phyloP scores from a whole-genome alignment of 1,140 invertebrate genomes.

The Drosophila simulans region DNA sequence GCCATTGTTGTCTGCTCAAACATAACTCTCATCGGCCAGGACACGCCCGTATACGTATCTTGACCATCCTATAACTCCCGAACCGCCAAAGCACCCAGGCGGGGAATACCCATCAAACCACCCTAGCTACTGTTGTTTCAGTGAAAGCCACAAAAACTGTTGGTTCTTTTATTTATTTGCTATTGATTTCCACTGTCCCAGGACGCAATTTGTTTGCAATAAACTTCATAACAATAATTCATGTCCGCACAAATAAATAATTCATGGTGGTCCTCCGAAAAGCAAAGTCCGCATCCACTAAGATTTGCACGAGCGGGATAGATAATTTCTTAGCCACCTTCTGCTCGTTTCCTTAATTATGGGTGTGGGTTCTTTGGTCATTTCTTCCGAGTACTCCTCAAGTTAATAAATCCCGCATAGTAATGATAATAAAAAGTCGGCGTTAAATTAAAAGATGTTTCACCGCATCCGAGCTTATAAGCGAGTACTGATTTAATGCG shows the following conservation, averaged over 20 bases:
- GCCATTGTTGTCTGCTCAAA: conserved; percentile 41
- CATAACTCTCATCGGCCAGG: conserved; percentile 31
- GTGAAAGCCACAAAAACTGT: conserved; percentile 79
- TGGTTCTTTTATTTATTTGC: conserved; percentile 83
- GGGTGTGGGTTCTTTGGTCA: background rate
- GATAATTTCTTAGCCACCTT: conserved; percentile 52
- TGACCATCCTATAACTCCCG: conserved; percentile 17
- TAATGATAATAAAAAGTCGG: conserved; percentile 72
- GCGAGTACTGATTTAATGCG: conserved; percentile 19
- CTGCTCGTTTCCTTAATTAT: background rate
- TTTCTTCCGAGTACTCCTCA: conserved; percentile 15
- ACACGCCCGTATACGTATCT: conserved; percentile 38
- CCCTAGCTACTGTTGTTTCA: conserved; percentile 55
- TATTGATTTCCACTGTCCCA: conserved; percentile 83
- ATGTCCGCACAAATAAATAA: conserved; percentile 84
- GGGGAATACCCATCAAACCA: background rate
- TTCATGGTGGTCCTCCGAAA: conserved; percentile 60
- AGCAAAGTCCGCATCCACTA: conserved; percentile 1
- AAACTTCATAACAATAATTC: conserved; percentile 84
- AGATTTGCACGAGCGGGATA: conserved; percentile 44
- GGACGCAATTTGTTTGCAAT: conserved; percentile 84
- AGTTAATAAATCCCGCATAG: conserved; percentile 68
- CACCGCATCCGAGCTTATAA: conserved; percentile 50
- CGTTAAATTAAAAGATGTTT: conserved; percentile 80
- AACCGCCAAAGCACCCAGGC: background rate